A percentile compares a stretch with the other conserved stretches of the same genome.
Conservation (phyloP, 2,113 vertebrate species). For the Ciconia boyciana region DNA sequence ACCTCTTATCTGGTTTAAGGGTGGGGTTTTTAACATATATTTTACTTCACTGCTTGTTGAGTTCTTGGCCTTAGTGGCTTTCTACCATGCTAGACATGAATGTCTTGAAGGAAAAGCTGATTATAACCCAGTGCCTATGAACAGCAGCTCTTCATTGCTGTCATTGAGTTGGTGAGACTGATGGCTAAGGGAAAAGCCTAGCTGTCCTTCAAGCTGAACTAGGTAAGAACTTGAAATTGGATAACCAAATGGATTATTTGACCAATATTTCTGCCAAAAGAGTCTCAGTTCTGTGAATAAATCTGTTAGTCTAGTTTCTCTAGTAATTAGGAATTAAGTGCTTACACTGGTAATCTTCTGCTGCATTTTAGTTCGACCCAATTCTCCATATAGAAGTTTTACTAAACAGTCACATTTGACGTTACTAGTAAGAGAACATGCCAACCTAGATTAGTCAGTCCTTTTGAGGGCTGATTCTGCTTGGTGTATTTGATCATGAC, state of each 20-base stretch:
- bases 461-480: background rate
- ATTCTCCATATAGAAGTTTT: background rate
- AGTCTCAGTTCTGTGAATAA: background rate
- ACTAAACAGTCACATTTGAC: background rate
- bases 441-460: constrained; percentile 10
- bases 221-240: background rate
- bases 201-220: background rate
- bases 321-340: background rate
- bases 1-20: background rate
- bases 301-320: background rate
- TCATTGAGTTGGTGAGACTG: background rate
- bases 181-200: background rate
- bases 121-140: background rate
- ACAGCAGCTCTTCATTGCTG: background rate
- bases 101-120: background rate
- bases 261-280: background rate
- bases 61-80: background rate
- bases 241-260: background rate
- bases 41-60: background rate
- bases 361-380: background rate
- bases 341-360: background rate
- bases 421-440: background rate
- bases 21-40: background rate
- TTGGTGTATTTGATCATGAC: background rate
- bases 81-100: background rate